Evolutionary conservation across 1,140 invertebrate species (phyloP), one percentile per base, ranked within the genome.

Genomic region (Drosophila subobscura): DNA sequence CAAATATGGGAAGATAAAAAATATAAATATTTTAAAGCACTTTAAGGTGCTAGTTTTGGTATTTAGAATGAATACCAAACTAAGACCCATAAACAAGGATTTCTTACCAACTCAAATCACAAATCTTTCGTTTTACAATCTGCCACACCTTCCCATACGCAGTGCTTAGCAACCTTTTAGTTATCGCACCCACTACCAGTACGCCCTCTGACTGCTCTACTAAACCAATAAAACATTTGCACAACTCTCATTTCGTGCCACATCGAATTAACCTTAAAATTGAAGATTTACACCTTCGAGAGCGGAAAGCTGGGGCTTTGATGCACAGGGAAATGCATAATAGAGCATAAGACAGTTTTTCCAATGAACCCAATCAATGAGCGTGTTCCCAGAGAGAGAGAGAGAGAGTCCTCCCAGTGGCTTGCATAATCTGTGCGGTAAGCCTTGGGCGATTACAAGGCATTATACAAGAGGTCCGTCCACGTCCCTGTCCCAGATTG

Each of bases 381-480:
- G 58, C 58, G 47, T 52, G 53, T 73, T 73, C 40, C 20, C 52
- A 27, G 63, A 45, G 63, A 27, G 46, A n/a, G 63, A 27, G 46
- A n/a, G 40, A 47, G 44, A 59, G 54, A 20, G 16, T 20, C 16
- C 16, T 33, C 12, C 6, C 16, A 47, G 46, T 77, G 61, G 65
- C 72, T 84, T 84, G 72, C 79, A 83, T 84, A 84, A 84, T 83
- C 80, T 84, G 33, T 37, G 79, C 50, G 71, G 80, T 84, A 84
- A 84, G 67, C 72, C 76, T 64, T 46, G 23, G 68, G 59, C 63
- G 79, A 83, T 84, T 83, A 83, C 79, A 79, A 61, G 66, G 72
- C 72, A 79, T 83, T 76, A 59, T 56, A 73, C 55, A 76, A 76
- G 72, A 63, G 58, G 27, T 33, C 27, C 16, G 7, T 20, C n/a